A percentile compares a stretch with the other conserved stretches of the same genome.
phyloP scores from a whole-genome alignment of 1,140 invertebrate genomes.

The Reticulitermes speratus region DNA sequence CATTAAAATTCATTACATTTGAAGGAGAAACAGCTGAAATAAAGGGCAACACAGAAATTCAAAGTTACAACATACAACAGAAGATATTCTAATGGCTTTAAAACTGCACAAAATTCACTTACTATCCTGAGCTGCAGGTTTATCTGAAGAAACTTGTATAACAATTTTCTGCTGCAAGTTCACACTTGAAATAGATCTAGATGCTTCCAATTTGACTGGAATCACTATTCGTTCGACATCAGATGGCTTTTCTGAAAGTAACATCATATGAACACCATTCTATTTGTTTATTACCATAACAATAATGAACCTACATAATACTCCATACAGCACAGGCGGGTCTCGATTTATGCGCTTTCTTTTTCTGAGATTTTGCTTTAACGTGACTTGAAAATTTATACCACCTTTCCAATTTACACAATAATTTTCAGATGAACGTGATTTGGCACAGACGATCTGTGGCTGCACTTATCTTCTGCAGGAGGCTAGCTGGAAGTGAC shows the following conservation, averaged over 20 bases:
- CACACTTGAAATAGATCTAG: not conserved
- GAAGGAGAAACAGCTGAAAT: not conserved
- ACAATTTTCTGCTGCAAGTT: conserved; percentile 16
- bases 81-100: not conserved
- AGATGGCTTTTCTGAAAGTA: not conserved
- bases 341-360: too few species aligned
- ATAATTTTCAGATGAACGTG: too few species aligned
- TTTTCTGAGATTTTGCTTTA: too few species aligned
- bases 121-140: not conserved
- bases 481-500: too few species aligned
- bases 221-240: not conserved
- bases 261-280: not conserved
- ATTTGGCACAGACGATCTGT: too few species aligned
- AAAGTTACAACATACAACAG: not conserved
- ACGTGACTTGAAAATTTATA: too few species aligned
- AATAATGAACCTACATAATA: too few species aligned
- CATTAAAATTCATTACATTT: not conserved
- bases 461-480: too few species aligned
- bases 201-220: not conserved
- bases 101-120: not conserved
- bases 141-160: not conserved
- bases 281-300: not conserved
- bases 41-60: not conserved
- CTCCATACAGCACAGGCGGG: too few species aligned
- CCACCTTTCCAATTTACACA: too few species aligned